Base-by-base conservation (phyloP, 2,888 invertebrate genomes). In the Lithophane ornitopus region DNA sequence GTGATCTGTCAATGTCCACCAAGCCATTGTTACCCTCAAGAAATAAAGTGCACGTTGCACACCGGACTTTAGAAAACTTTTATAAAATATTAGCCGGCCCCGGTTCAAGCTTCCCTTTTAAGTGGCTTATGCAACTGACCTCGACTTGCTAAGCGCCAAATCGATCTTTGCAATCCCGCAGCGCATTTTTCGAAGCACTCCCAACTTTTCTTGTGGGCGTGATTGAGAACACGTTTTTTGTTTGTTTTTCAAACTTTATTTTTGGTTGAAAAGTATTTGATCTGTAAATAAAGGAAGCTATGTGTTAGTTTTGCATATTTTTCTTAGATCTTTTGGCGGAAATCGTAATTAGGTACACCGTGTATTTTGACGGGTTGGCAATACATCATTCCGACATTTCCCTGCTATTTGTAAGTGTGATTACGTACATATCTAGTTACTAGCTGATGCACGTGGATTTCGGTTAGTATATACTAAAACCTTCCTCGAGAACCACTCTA, bases 1-100 rank as follows among this genome's bases (percentile, higher is more conserved):
- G 90, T 91, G 91, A 95, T 95, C 94, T 88, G 92, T 95, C 95
- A 94, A 92, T 90, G 95, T 95, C 95, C 82, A 83, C 83, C 77
- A 75, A 85, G 90, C 90, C 92, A 94, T 95, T 95, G 95, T 95
- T 94, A 94, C 90, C 91, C 88, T 89, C 86, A 86, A 90, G 89
- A 91, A 94, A 94, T 93, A 91, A 92, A 93, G 92, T 91, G 92
- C 93, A 92, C 89, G 84, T 88, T 90, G 90, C 90, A 85, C 88
- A 78, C 80, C 78, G 89, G 90, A 91, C 90, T 89, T 87, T 83
- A 80, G 89, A 88, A 86, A 93, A 93, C 90, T 94, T 92, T 92
- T 91, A 92, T 93, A 93, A 93, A 93, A 92, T 94, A 94, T 92
- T 90, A 90, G 78, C 85, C 82, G 84, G 73, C 70, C 70, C 85